These are phyloP conservation scores for Lamprologus speciosus DNA, from an alignment of 2,113 vertebrate genomes.

Conservation along the genomic window DNA sequence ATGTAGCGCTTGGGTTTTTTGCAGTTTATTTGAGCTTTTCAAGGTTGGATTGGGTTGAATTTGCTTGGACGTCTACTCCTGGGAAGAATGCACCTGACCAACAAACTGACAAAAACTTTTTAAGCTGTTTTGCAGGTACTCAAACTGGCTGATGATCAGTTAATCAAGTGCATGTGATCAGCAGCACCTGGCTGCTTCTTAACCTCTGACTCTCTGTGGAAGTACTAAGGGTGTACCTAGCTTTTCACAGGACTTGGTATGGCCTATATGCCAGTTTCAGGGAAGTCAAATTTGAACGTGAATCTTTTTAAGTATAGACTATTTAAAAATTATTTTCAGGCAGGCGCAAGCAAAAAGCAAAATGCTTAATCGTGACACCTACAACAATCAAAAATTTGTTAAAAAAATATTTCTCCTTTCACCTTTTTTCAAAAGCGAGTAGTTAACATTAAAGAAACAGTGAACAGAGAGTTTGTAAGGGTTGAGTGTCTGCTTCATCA, in stretches of 20 bases:
- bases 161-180: neutral
- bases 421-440: neutral
- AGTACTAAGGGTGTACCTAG: neutral
- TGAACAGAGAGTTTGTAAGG: neutral
- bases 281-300: neutral
- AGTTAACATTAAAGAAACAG: neutral
- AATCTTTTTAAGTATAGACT: neutral
- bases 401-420: neutral
- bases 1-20: neutral
- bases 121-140: neutral
- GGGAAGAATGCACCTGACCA: neutral
- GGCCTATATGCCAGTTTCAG: neutral
- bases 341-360: neutral
- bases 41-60: neutral
- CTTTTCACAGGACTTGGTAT: neutral
- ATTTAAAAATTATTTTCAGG: neutral
- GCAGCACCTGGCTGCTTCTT: neutral
- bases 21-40: neutral
- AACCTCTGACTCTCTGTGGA: neutral
- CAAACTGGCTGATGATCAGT: neutral
- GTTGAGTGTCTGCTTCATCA: conserved; percentile 14
- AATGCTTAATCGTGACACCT: neutral
- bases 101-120: neutral
- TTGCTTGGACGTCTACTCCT: neutral
- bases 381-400: neutral